Conservation (phyloP, 2,888 invertebrate species). For the Clostera curtula region DNA sequence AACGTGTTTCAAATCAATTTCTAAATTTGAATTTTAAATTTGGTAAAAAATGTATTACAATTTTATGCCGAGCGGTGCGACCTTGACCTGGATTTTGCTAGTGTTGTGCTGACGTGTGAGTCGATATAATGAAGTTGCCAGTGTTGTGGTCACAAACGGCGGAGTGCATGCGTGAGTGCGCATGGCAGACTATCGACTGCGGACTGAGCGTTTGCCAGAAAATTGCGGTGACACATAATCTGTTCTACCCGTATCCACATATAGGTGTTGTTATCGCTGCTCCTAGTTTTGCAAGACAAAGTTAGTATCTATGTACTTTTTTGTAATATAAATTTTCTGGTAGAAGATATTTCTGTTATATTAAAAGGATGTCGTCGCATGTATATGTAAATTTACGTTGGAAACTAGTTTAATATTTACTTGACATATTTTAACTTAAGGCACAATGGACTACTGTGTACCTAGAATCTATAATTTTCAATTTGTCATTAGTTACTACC, state of each 20-base stretch:
- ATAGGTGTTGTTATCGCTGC: constrained; percentile 55
- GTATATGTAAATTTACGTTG: no score
- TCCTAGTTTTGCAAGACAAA: constrained; percentile 39
- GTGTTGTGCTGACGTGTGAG: constrained; percentile 21
- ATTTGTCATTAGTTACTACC: no score
- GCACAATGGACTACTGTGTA: no score
- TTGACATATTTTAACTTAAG: no score
- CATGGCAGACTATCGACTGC: constrained; percentile 47
- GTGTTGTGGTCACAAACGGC: constrained; percentile 41
- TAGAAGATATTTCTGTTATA: no score
- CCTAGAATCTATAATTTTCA: no score
- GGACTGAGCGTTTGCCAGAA: constrained; percentile 44
- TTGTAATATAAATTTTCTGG: no score
- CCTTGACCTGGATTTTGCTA: constrained; percentile 18
- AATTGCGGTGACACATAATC: constrained; percentile 38
- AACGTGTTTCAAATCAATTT: constrained; percentile 23
- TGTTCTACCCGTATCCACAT: constrained; percentile 50
- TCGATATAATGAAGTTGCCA: constrained; percentile 38
- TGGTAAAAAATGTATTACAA: constrained; percentile 19
- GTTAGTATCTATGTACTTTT: constrained; percentile 60
- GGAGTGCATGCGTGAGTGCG: constrained; percentile 49
- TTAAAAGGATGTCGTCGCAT: no score
- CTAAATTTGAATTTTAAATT: constrained; percentile 17
- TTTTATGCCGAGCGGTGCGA: constrained; percentile 7
- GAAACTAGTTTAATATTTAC: no score